phyloP scores from a whole-genome alignment of 1,140 invertebrate species.

The Leptinotarsa texana region DNA sequence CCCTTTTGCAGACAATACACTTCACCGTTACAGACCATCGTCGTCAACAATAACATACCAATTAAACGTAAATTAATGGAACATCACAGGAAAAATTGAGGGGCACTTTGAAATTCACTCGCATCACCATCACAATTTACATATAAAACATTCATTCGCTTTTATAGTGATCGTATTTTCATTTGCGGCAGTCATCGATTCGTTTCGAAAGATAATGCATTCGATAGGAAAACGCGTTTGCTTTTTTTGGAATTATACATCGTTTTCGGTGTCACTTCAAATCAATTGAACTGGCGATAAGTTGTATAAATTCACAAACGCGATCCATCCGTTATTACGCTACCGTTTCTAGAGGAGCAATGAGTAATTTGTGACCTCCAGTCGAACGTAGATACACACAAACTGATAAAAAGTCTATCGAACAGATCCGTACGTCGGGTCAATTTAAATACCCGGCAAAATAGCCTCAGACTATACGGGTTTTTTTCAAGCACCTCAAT shows the following conservation, averaged over 20 bases:
- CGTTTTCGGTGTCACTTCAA: background rate
- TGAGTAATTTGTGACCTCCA: conserved; percentile 3
- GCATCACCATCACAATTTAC: background rate
- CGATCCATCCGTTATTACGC: background rate
- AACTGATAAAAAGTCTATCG: conserved; percentile 6
- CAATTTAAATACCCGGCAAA: too few relatives aligned
- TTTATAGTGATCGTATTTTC: background rate
- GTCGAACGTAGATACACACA: background rate
- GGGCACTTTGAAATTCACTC: background rate
- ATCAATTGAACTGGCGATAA: background rate
- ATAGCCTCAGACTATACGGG: too few relatives aligned
- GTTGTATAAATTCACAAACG: background rate
- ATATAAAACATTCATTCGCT: background rate
- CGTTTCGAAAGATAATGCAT: background rate
- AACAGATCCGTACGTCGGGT: background rate
- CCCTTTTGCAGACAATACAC: conserved; percentile 9
- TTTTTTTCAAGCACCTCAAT: too few relatives aligned
- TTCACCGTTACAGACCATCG: conserved; percentile 25
- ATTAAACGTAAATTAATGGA: background rate
- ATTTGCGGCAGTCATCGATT: background rate
- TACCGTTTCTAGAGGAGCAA: conserved; percentile 2
- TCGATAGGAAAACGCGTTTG: background rate
- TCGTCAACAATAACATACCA: background rate
- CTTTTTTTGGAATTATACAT: background rate
- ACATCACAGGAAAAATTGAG: conserved; percentile 13